Percentiles rank a stretch among this genome's conserved stretches.
phyloP scores from a whole-genome alignment of 2,888 invertebrate genomes.

The Diarsia dahlii region DNA sequence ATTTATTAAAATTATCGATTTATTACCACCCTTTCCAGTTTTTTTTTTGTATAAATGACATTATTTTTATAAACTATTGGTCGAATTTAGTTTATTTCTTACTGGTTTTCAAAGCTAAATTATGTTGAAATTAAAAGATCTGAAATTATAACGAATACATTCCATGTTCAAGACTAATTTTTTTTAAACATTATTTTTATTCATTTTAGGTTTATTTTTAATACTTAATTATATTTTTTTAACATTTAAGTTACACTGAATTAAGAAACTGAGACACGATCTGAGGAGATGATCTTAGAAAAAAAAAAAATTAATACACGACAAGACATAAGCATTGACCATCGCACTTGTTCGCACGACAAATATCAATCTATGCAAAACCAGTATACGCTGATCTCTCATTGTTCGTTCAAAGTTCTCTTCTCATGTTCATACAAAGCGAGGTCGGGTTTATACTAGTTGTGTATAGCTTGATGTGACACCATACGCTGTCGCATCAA shows the following conservation, averaged over 20 bases:
- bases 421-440: too few species aligned
- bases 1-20: conserved; percentile 2
- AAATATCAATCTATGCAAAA: too few species aligned
- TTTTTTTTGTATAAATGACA: not conserved
- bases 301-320: not conserved
- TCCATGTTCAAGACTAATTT: conserved; percentile 49
- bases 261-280: conserved; percentile 6
- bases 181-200: conserved; percentile 20
- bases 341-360: not conserved
- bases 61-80: not conserved
- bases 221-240: not conserved
- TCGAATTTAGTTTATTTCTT: not conserved
- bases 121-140: conserved; percentile 28
- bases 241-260: too few species aligned
- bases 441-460: too few species aligned
- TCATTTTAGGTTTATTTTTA: conserved; percentile 8
- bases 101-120: not conserved
- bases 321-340: not conserved
- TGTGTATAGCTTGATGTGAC: too few species aligned
- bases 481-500: too few species aligned
- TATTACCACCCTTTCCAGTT: conserved; percentile 24
- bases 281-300: conserved; percentile 23
- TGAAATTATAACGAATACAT: conserved; percentile 45
- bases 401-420: too few species aligned
- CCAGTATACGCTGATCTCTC: too few species aligned